Base-by-base conservation (phyloP, 2,888 invertebrate genomes). In the Zhuqinia jingwanae region DNA sequence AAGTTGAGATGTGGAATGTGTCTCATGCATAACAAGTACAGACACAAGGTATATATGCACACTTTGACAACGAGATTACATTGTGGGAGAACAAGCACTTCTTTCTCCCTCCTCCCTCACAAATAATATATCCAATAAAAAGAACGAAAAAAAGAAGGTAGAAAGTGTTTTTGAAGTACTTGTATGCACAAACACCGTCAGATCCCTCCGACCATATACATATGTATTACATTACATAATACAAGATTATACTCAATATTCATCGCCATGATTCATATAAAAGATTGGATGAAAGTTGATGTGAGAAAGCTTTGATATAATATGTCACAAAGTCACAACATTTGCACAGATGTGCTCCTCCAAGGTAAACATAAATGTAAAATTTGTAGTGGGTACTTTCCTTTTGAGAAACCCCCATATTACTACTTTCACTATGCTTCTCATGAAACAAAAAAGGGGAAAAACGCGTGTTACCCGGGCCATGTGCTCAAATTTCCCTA, bases 401-500 rank as follows among this genome's bases (percentile, higher is more conserved):
- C 53, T 13, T 22, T 30, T n/a, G 8, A 50, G 3, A 13, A 50
- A 8, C 15, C 13, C 13, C 13, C 50, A 5, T 50, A 50, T 50
- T 2, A n/a, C 50, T 15, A 50, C 13, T 11, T 50, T 50, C 13
- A 50, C 50, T 10, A n/a, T 15, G 13, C 13, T 2, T 2, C 36
- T 36, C 22, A 42, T 13, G 25, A 30, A 5, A 15, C 13, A 27
- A 30, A 11, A 68, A 36, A 22, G 20, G 36, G 65, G 50, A n/a
- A n/a, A 8, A 65, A 17, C 65, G 65, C 65, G 42, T 65, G 68
- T 42, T 42, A 45, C 42, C 22, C n/a, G n/a, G n/a, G n/a, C n/a
- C 68, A 68, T 68, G 68, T 68, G 68, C 68, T 42, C 22, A 65
- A 6, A 25, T 63, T 65, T 65, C 65, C 63, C 30, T 25, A 25